Conservation (phyloP, 2,797 vertebrate genomes). For the Hemibagrus guttatus region DNA sequence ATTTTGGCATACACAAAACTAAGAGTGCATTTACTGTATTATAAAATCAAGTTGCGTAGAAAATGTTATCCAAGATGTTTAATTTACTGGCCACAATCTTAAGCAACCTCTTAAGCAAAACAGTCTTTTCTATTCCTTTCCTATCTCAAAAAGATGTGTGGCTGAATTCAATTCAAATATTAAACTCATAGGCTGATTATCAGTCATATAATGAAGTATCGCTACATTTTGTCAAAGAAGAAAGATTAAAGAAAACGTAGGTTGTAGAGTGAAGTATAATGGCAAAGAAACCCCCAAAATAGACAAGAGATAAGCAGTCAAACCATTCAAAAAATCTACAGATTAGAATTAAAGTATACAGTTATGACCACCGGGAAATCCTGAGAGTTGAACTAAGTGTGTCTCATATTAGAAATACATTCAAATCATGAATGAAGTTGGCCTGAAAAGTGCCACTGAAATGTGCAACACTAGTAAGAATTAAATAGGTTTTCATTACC, state of each 20-base stretch:
- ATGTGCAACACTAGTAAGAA: slow-evolving; percentile 10
- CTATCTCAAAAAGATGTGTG: neutral
- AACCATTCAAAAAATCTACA: neutral
- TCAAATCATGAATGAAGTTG: slow-evolving; percentile 19
- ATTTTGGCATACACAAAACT: neutral
- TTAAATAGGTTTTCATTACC: neutral
- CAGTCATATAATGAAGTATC: neutral
- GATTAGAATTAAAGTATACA: slow-evolving; percentile 35
- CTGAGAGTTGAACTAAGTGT: slow-evolving; percentile 47
- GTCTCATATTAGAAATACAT: slow-evolving; percentile 39
- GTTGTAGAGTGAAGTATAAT: slow-evolving; percentile 13
- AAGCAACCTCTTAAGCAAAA: neutral
- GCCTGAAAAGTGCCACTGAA: neutral
- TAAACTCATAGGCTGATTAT: neutral
- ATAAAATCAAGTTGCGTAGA: neutral
- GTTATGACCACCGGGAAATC: slow-evolving; percentile 31
- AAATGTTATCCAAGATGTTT: slow-evolving; percentile 3
- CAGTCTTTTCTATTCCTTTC: slow-evolving; percentile 4
- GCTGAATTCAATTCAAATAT: neutral
- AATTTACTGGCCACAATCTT: neutral
- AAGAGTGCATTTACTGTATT: slow-evolving; percentile 7
- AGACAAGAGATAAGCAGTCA: slow-evolving; percentile 3
- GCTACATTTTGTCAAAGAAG: slow-evolving; percentile 26
- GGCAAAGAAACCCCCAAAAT: slow-evolving; percentile 19
- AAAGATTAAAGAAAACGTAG: neutral